These are phyloP conservation scores for Drosophila testacea DNA, from an alignment of 2,888 invertebrate species.

Conservation along the genomic window DNA sequence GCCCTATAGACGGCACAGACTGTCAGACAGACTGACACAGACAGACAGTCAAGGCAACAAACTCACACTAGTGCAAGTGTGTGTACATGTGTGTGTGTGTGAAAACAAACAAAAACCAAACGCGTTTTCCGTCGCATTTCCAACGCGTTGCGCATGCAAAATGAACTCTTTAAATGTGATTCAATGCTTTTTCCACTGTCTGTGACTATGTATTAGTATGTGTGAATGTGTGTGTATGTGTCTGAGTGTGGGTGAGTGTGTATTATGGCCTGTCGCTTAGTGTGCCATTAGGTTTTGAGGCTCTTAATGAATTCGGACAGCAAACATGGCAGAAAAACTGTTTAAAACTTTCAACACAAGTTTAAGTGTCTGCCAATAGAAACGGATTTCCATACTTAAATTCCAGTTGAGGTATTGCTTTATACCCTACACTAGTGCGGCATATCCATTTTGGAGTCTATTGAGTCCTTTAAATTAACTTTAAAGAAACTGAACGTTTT, in stretches of 20 bases:
- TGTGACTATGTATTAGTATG: not conserved
- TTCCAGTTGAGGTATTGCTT: not conserved
- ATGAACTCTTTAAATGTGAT: conserved; percentile 71
- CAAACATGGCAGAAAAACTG: conserved; percentile 19
- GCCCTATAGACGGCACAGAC: conserved; percentile 19
- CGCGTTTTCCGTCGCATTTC: conserved; percentile 50
- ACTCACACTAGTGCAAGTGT: conserved; percentile 12
- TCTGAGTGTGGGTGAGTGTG: not conserved
- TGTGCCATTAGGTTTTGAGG: conserved; percentile 14
- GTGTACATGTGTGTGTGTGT: conserved; percentile 23
- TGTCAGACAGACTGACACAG: conserved; percentile 2
- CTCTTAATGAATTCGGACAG: conserved; percentile 5
- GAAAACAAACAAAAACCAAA: conserved; percentile 47
- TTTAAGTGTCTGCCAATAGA: conserved; percentile 1
- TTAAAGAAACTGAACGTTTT: not conserved
- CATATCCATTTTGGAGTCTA: not conserved
- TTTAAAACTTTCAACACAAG: conserved; percentile 12
- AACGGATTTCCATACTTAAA: not conserved
- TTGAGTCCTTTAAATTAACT: too few relatives aligned
- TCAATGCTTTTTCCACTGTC: conserved; percentile 39
- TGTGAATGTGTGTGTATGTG: not conserved
- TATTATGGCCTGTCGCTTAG: conserved; percentile 36
- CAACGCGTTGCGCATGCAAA: conserved; percentile 69
- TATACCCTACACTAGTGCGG: not conserved
- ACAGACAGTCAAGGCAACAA: conserved; percentile 24